Evolutionary conservation across 1,140 invertebrate species (phyloP).

Genomic region (Parapsyche elsis): DNA sequence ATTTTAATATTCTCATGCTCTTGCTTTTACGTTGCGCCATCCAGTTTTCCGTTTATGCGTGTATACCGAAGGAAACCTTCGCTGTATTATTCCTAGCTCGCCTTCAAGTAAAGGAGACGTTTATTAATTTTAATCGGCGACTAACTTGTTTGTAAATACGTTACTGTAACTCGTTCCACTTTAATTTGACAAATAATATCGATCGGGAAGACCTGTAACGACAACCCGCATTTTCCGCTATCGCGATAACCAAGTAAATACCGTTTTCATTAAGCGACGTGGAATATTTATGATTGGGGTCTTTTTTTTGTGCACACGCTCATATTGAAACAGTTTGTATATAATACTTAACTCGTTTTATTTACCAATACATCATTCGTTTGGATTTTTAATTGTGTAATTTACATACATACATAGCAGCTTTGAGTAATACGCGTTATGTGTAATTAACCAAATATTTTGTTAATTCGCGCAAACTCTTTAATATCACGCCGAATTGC

Average conservation of each 20-base stretch:
- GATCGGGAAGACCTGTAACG: neutral
- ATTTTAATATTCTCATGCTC: conserved; percentile 25
- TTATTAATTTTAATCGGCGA: neutral
- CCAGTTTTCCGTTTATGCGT: neutral
- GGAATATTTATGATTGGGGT: neutral
- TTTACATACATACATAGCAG: no score
- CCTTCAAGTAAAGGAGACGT: neutral
- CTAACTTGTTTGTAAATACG: neutral
- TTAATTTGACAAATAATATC: conserved; percentile 3
- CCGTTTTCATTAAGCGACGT: conserved; percentile 18
- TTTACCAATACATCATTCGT: no score
- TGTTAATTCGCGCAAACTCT: neutral
- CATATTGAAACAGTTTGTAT: no score
- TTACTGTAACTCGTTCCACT: neutral
- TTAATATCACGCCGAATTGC: conserved; percentile 19
- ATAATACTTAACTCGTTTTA: no score
- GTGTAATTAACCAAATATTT: no score
- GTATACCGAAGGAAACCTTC: neutral
- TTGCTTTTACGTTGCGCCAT: conserved; percentile 3
- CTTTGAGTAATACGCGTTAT: no score
- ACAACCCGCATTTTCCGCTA: neutral
- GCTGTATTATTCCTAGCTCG: neutral
- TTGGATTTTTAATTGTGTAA: no score
- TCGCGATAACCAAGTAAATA: conserved; percentile 22
- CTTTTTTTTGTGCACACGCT: neutral